phyloP scores from a whole-genome alignment of 2,797 vertebrate species.

The Arremon brunneinucha region DNA sequence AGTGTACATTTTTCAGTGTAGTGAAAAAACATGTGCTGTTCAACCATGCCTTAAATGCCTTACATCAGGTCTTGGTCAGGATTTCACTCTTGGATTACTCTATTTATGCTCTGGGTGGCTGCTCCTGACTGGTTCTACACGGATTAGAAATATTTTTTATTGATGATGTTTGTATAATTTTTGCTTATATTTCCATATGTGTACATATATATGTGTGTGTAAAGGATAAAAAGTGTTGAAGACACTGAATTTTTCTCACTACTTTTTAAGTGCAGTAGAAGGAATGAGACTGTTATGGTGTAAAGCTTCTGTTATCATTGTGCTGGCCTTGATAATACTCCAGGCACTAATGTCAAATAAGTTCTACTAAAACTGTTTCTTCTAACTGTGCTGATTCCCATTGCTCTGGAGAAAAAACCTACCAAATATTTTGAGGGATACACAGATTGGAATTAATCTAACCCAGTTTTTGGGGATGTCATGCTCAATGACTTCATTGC shows the following conservation, averaged over 20 bases:
- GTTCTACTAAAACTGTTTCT: not conserved
- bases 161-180: not conserved
- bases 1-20: not conserved
- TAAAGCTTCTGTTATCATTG: not conserved
- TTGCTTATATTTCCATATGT: not conserved
- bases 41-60: not conserved
- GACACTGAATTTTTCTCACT: not conserved
- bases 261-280: not conserved
- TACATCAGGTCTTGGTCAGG: not conserved
- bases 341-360: not conserved
- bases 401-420: not conserved
- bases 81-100: not conserved
- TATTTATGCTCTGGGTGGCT: not conserved
- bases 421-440: not conserved
- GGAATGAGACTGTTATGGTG: not conserved
- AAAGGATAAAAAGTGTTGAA: not conserved
- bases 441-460: not conserved
- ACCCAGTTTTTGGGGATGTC: not conserved
- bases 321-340: not conserved
- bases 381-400: not conserved
- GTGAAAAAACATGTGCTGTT: not conserved
- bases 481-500: accelerated
- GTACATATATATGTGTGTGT: not conserved
- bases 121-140: not conserved
- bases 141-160: not conserved